Evolutionary conservation across 2,113 vertebrate species (phyloP).

Genomic region (Porphyrio hochstetteri): DNA sequence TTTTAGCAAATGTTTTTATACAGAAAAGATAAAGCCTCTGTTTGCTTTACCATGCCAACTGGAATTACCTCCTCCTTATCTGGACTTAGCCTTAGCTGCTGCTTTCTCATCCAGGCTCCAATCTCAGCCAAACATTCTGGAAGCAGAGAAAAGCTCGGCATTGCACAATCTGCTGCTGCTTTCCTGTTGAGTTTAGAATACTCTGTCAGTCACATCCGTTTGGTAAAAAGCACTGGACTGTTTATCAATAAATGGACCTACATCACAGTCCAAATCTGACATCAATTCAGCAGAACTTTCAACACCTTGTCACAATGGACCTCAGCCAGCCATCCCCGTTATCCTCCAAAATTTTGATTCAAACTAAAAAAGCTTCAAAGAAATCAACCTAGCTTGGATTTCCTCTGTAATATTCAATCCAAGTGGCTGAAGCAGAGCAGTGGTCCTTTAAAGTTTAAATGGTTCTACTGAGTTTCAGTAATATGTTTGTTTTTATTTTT

Average conservation of each 20-base stretch:
- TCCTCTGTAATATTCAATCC: neutral
- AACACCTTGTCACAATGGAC: neutral
- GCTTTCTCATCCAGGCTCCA: constrained; percentile 56
- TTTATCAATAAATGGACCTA: constrained; percentile 23
- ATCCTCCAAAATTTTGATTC: constrained; percentile 7
- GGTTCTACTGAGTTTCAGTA: neutral
- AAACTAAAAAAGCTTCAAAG: neutral
- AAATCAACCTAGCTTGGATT: neutral
- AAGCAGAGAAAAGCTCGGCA: constrained; percentile 30
- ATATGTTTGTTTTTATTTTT: neutral
- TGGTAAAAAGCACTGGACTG: constrained; percentile 37
- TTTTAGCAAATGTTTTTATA: constrained; percentile 20
- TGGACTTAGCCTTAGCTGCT: constrained; percentile 30
- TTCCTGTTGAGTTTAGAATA: neutral
- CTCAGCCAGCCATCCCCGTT: neutral
- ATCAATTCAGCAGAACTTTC: constrained; percentile 12
- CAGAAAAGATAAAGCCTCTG: constrained; percentile 39
- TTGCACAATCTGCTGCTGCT: constrained; percentile 32
- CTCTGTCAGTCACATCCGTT: neutral
- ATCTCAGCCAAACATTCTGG: constrained; percentile 45
- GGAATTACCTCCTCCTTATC: constrained; percentile 62
- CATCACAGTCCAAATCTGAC: constrained; percentile 23
- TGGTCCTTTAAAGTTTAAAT: neutral
- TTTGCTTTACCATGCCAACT: constrained; percentile 62
- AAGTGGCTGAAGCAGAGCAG: neutral